phyloP scores from a whole-genome alignment of 2,797 vertebrate species.

The Pseudopleuronectes americanus region DNA sequence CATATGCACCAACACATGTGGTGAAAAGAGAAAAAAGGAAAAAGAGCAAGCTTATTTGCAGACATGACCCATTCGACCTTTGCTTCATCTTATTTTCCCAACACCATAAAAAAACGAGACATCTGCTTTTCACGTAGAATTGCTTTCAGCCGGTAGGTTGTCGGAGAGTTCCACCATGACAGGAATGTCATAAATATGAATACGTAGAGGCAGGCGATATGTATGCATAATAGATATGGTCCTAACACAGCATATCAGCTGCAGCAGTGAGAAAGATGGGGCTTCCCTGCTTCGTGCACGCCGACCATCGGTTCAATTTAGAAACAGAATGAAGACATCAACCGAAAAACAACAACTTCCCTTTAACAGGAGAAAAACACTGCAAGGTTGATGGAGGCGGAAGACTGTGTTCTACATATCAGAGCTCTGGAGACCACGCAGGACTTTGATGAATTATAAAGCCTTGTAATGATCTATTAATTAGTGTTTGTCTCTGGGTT shows the following conservation, averaged over 20 bases:
- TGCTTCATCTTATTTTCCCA: neutral
- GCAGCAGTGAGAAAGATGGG: conserved; percentile 37
- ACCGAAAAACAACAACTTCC: conserved; percentile 8
- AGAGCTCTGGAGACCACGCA: conserved; percentile 37
- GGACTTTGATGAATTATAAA: conserved; percentile 71
- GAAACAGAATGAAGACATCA: conserved; percentile 37
- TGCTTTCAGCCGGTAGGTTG: conserved; percentile 10
- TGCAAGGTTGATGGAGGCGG: conserved; percentile 18
- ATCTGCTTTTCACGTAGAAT: conserved; percentile 29
- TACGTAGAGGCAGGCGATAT: conserved; percentile 46
- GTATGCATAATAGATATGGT: conserved; percentile 66
- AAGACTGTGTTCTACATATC: conserved; percentile 14
- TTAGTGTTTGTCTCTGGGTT: conserved; percentile 56
- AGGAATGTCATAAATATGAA: conserved; percentile 60
- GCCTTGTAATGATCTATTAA: conserved; percentile 70
- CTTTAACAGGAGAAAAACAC: conserved; percentile 21
- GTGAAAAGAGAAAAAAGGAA: neutral
- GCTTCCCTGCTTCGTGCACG: conserved; percentile 39
- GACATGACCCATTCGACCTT: neutral
- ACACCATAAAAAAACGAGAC: neutral
- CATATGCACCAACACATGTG: neutral
- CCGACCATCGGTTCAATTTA: conserved; percentile 29
- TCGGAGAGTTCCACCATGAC: conserved; percentile 25
- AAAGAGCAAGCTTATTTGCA: neutral
- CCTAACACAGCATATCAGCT: conserved; percentile 50